Conservation (phyloP, 2,888 invertebrate genomes). For the Oscheius sp. region DNA sequence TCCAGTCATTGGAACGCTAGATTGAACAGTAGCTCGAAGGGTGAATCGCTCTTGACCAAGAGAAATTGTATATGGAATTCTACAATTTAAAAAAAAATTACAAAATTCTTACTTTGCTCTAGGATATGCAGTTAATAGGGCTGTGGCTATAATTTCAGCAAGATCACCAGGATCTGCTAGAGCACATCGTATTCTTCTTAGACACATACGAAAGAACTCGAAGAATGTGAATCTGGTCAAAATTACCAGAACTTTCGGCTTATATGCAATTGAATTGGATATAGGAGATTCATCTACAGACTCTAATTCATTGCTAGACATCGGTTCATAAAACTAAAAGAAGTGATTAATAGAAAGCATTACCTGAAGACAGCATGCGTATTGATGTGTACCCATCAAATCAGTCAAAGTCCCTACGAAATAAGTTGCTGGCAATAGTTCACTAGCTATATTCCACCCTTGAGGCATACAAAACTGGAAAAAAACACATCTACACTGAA, state of each 20-base stretch:
- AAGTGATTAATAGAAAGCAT: not conserved
- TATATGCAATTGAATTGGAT: not conserved
- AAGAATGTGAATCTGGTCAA: constrained; percentile 27
- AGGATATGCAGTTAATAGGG: not conserved
- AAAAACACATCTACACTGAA: not conserved
- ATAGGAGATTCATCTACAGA: not conserved
- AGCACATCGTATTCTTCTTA: not conserved
- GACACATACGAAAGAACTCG: constrained; percentile 30
- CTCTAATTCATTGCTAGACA: no score
- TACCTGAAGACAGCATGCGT: constrained; percentile 26
- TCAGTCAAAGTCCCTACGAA: constrained; percentile 31
- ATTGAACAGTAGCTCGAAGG: constrained; percentile 2
- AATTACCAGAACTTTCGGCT: constrained; percentile 26
- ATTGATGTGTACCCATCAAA: constrained; percentile 32
- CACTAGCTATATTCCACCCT: constrained; percentile 28
- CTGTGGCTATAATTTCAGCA: constrained; percentile 14
- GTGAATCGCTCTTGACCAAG: constrained; percentile 23
- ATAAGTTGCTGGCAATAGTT: constrained; percentile 8
- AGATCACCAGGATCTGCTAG: not conserved
- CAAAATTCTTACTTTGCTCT: not conserved
- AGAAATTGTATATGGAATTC: not conserved
- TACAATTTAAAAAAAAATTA: constrained; percentile 2
- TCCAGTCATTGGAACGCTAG: constrained; percentile 18
- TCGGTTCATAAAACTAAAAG: constrained; percentile 16
- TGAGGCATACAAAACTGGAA: constrained; percentile 32